phyloP scores from a whole-genome alignment of 1,140 invertebrate genomes.

The Chlorops oryzae region DNA sequence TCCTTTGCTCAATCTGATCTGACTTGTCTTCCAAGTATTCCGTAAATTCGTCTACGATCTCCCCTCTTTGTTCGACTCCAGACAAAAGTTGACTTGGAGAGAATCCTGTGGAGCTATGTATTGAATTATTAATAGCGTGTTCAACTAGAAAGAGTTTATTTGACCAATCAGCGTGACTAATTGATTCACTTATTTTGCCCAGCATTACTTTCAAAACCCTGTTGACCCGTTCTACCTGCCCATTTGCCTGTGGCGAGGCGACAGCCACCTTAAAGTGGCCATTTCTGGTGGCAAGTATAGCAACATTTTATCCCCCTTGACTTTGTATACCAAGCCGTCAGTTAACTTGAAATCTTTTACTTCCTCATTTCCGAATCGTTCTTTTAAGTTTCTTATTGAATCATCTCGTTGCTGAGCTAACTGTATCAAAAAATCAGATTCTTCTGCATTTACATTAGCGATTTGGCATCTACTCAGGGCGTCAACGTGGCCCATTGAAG shows the following conservation, averaged over 20 bases:
- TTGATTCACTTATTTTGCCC: too few species aligned
- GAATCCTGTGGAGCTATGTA: background rate
- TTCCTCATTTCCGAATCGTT: background rate
- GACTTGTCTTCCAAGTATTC: conserved; percentile 4
- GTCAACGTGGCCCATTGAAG: conserved; percentile 7
- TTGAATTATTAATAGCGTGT: conserved; percentile 9
- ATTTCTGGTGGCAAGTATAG: background rate
- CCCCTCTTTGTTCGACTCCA: conserved; percentile 7
- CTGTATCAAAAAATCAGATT: background rate
- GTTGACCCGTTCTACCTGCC: conserved; percentile 5
- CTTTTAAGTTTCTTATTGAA: background rate
- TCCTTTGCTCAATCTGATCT: too few species aligned
- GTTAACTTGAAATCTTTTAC: background rate
- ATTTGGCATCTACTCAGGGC: too few species aligned
- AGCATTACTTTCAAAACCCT: conserved; percentile 6
- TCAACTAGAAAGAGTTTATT: conserved; percentile 4
- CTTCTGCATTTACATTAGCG: background rate
- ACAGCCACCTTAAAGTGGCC: background rate
- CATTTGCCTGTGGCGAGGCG: background rate
- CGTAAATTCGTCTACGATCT: background rate
- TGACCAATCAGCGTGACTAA: too few species aligned
- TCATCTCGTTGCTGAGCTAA: background rate
- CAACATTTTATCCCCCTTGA: too few species aligned
- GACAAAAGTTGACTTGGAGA: conserved; percentile 5
- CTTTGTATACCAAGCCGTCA: background rate